These are phyloP conservation scores for Saturnia pavonia DNA, from an alignment of 2,888 invertebrate species.

Conservation along the genomic window DNA sequence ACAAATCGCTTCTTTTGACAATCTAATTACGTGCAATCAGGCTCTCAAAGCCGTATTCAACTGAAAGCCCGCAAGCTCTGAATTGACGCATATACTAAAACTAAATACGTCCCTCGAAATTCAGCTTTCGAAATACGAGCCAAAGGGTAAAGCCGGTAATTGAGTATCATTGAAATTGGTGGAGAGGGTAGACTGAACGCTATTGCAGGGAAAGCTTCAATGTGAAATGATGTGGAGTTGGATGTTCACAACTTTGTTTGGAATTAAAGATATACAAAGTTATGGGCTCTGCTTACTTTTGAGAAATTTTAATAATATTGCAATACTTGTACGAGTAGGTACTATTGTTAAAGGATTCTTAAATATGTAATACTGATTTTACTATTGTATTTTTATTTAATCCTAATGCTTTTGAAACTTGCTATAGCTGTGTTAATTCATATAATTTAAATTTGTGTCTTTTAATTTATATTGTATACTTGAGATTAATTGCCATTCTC, in stretches of 20 bases:
- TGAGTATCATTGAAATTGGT: slow-evolving; percentile 9
- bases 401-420: no score
- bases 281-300: neutral
- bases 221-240: slow-evolving; percentile 1
- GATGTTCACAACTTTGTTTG: neutral
- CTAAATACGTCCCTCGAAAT: slow-evolving; percentile 9
- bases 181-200: neutral
- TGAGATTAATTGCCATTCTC: no score
- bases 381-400: neutral
- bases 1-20: neutral
- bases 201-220: neutral
- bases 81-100: slow-evolving; percentile 11
- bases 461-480: no score
- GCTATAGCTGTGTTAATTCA: no score
- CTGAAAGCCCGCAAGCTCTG: slow-evolving; percentile 2
- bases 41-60: neutral
- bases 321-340: neutral
- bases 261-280: neutral
- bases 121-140: slow-evolving; percentile 5
- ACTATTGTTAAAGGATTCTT: neutral
- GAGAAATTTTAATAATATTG: neutral
- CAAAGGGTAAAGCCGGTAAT: slow-evolving; percentile 12
- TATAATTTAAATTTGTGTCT: no score
- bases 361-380: neutral
- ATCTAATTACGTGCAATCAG: neutral